Percentiles rank a stretch among this genome's conserved stretches.
These are phyloP conservation scores for Dendrolimus kikuchii DNA, from an alignment of 1,140 invertebrate species.

Conservation along the genomic window DNA sequence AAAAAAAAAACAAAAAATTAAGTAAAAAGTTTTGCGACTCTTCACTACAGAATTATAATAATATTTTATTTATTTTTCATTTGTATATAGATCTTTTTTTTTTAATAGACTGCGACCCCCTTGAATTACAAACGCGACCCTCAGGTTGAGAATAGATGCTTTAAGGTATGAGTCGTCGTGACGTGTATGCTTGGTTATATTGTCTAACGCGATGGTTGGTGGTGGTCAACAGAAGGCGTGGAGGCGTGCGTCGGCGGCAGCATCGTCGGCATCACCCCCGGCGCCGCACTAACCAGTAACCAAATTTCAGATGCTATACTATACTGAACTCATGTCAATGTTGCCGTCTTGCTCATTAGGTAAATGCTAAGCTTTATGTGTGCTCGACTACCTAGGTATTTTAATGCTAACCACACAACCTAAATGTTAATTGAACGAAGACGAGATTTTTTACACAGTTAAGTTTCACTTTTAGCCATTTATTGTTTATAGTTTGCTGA, in stretches of 20 bases:
- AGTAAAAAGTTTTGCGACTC: too few species aligned
- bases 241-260: conserved; percentile 72
- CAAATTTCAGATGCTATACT: conserved; percentile 67
- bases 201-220: conserved; percentile 23
- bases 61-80: too few species aligned
- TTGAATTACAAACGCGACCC: too few species aligned
- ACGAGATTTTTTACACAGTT: too few species aligned
- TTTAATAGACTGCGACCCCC: too few species aligned
- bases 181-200: conserved; percentile 9
- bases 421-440: too few species aligned
- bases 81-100: too few species aligned
- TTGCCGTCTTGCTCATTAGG: conserved; percentile 44
- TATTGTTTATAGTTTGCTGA: too few species aligned
- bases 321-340: conserved; percentile 50
- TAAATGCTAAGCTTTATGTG: conserved; percentile 40
- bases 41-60: too few species aligned
- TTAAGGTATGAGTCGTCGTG: neutral
- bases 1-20: too few species aligned
- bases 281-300: conserved; percentile 72
- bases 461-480: too few species aligned
- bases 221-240: conserved; percentile 68
- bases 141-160: neutral
- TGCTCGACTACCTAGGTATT: conserved; percentile 7
- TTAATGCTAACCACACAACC: neutral
- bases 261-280: conserved; percentile 72